Evolutionary conservation across 2,888 invertebrate species (phyloP).

Genomic region (Lordiphosa andalusiaca): DNA sequence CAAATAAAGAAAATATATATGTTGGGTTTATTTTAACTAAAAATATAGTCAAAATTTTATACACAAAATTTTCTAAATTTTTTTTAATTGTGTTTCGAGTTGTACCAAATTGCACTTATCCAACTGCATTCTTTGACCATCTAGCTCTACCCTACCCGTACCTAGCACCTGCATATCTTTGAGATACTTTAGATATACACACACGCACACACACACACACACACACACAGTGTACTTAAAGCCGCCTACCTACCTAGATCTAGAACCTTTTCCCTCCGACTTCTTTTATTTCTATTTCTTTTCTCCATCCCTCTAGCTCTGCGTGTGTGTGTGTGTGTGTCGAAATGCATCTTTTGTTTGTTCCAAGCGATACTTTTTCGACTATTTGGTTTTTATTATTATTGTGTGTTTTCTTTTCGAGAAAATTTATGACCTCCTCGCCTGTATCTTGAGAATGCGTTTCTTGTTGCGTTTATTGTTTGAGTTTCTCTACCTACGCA

Average conservation of each 20-base stretch:
- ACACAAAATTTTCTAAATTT: too few species aligned
- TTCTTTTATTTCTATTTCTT: conserved; percentile 18
- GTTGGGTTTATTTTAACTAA: too few species aligned
- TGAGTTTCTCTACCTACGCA: conserved; percentile 50
- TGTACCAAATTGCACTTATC: too few species aligned
- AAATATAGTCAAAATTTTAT: too few species aligned
- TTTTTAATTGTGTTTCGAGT: too few species aligned
- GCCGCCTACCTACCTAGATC: conserved; percentile 52
- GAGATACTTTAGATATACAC: conserved; percentile 26
- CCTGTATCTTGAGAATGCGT: conserved; percentile 62
- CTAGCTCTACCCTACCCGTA: too few species aligned
- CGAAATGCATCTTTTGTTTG: conserved; percentile 33
- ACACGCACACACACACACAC: conserved; percentile 18
- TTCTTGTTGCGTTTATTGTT: conserved; percentile 63
- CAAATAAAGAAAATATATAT: too few species aligned
- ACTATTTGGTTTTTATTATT: conserved; percentile 75
- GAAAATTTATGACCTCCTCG: conserved; percentile 69
- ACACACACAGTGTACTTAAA: conserved; percentile 28
- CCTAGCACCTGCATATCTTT: too few species aligned
- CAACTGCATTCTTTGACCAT: too few species aligned
- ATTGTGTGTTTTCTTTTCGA: conserved; percentile 40
- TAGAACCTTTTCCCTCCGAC: conserved; percentile 39
- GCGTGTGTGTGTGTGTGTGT: conserved; percentile 17
- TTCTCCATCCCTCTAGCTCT: neutral
- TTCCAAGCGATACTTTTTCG: conserved; percentile 39